Evolutionary conservation across 2,888 invertebrate genomes (phyloP).

Genomic region (Drosophila infuscata): DNA sequence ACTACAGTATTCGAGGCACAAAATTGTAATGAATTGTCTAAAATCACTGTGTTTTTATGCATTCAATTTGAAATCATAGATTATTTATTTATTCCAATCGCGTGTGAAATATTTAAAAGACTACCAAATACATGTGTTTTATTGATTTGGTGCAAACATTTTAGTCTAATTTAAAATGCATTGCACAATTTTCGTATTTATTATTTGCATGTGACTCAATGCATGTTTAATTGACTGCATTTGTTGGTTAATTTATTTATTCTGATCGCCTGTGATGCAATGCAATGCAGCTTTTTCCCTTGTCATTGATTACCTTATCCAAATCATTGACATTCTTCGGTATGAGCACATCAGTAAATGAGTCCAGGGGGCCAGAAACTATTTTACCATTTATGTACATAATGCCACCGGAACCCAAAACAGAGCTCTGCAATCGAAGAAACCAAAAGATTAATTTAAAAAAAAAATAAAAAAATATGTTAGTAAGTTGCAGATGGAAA

Average conservation of each 20-base stretch:
- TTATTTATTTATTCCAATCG: slow-evolving; percentile 1
- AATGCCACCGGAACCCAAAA: slow-evolving; percentile 83
- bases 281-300: not conserved
- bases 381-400: slow-evolving; percentile 84
- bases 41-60: not conserved
- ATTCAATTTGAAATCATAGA: not conserved
- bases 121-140: not conserved
- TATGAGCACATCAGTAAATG: slow-evolving; percentile 83
- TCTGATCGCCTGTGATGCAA: not conserved
- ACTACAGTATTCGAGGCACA: not conserved
- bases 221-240: not conserved
- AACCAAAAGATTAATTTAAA: not conserved
- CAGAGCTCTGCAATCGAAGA: slow-evolving; percentile 75
- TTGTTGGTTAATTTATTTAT: slow-evolving; percentile 8
- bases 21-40: not conserved
- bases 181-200: not conserved
- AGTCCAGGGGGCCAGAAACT: slow-evolving; percentile 84
- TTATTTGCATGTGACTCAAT: slow-evolving; percentile 1
- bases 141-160: not conserved
- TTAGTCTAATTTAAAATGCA: slow-evolving; percentile 3
- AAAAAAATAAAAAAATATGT: not conserved
- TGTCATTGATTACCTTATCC: slow-evolving; percentile 81
- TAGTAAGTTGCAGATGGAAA: not conserved
- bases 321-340: slow-evolving; percentile 83
- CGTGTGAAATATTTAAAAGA: not conserved